These are phyloP conservation scores for Pterobdella sp. DNA, from an alignment of 2,888 invertebrate species.

Conservation along the genomic window DNA sequence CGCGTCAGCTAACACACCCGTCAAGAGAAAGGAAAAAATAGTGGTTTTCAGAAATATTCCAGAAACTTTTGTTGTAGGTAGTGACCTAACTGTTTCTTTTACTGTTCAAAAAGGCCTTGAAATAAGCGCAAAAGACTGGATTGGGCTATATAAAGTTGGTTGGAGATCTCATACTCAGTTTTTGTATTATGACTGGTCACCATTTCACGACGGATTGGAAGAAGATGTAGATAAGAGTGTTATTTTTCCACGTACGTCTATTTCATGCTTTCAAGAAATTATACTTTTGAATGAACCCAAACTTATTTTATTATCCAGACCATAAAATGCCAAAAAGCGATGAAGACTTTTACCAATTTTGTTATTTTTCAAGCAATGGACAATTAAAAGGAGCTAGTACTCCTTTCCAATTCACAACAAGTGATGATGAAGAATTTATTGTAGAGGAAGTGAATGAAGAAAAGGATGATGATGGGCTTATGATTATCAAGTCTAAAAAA, in stretches of 20 bases:
- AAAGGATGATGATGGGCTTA: conserved; percentile 41
- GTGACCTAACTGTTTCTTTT: conserved; percentile 44
- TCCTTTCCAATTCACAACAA: conserved; percentile 49
- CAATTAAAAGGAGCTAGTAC: conserved; percentile 49
- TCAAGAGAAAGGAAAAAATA: no score
- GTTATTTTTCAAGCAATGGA: conserved; percentile 45
- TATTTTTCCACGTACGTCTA: conserved; percentile 41
- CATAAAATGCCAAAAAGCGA: conserved; percentile 47
- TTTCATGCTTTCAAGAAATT: background rate
- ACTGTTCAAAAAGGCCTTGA: conserved; percentile 42
- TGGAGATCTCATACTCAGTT: conserved; percentile 45
- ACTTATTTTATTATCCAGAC: conserved; percentile 40
- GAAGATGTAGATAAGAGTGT: conserved; percentile 41
- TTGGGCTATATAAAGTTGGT: conserved; percentile 49
- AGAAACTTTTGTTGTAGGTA: conserved; percentile 45
- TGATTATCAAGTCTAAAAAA: conserved; percentile 46
- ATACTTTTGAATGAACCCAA: background rate
- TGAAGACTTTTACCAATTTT: conserved; percentile 52
- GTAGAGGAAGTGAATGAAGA: conserved; percentile 40
- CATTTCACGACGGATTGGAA: conserved; percentile 39
- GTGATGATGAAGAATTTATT: conserved; percentile 46
- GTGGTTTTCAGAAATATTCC: conserved; percentile 46
- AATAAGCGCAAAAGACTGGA: conserved; percentile 44
- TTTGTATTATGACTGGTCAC: conserved; percentile 45
- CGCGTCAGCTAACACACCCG: no score